phyloP scores from a whole-genome alignment of 1,140 invertebrate genomes.

The Cheumatopsyche charites region DNA sequence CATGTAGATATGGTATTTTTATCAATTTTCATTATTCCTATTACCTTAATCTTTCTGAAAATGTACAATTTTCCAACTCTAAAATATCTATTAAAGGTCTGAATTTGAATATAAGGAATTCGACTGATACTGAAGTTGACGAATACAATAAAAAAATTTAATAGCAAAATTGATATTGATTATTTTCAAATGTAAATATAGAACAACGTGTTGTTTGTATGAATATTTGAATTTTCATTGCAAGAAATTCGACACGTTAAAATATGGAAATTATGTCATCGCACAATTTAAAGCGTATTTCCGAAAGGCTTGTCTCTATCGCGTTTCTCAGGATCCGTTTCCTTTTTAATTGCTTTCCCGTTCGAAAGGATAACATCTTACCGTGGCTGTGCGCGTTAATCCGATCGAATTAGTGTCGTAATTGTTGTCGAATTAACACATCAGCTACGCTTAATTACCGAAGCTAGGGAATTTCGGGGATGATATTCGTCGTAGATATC shows the following conservation, averaged over 20 bases:
- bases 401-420: slow-evolving; percentile 17
- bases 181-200: too few species aligned
- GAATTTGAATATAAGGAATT: too few species aligned
- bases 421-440: slow-evolving; percentile 12
- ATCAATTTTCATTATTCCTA: too few species aligned
- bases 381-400: slow-evolving; percentile 5
- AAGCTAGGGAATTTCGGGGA: neutral
- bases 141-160: too few species aligned
- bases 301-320: neutral
- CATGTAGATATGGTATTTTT: too few species aligned
- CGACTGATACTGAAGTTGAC: too few species aligned
- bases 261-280: neutral
- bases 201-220: too few species aligned
- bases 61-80: too few species aligned
- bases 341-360: slow-evolving; percentile 18
- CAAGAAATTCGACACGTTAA: neutral
- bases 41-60: too few species aligned
- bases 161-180: too few species aligned
- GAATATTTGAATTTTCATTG: too few species aligned
- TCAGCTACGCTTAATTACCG: neutral
- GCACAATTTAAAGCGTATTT: neutral
- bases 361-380: slow-evolving; percentile 16
- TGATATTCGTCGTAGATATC: neutral
- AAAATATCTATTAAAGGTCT: too few species aligned
- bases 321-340: neutral